phyloP scores from a whole-genome alignment of 2,797 vertebrate species.

The Pachyuromys duprasi region DNA sequence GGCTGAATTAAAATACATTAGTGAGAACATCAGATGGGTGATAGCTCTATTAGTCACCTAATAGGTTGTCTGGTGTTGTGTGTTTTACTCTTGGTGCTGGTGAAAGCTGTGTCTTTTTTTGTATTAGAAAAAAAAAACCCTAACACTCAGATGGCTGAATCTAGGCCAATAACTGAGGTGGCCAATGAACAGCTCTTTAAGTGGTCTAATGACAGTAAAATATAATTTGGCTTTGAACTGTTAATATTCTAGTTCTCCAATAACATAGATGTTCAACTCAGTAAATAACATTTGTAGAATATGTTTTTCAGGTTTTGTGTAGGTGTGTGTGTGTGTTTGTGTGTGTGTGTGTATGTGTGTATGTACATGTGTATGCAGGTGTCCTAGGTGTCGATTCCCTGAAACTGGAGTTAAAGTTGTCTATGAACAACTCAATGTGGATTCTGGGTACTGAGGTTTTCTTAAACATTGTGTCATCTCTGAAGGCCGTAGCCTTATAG shows the following conservation, averaged over 20 bases:
- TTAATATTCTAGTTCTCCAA: not conserved
- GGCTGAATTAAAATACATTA: not conserved
- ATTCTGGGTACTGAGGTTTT: not conserved
- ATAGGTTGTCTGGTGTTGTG: not conserved
- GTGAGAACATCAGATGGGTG: not conserved
- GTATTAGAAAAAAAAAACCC: not conserved
- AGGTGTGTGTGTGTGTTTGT: not conserved
- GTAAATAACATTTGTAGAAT: not conserved
- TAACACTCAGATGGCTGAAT: not conserved
- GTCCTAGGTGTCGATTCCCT: not conserved
- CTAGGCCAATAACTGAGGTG: too few relatives aligned
- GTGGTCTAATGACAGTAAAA: not conserved
- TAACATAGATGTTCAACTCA: not conserved
- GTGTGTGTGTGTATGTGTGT: not conserved
- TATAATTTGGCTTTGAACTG: not conserved
- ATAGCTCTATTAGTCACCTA: not conserved
- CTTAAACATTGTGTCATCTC: too few relatives aligned
- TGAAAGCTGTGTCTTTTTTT: not conserved
- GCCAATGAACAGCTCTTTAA: not conserved
- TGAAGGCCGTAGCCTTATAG: not conserved
- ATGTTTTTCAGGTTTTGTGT: not conserved
- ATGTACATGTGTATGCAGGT: too few relatives aligned
- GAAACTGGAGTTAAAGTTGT: not conserved
- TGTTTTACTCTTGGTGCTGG: not conserved
- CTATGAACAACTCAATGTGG: not conserved